Evolutionary conservation across 2,797 vertebrate species (phyloP).

Genomic region (Prionace glauca): DNA sequence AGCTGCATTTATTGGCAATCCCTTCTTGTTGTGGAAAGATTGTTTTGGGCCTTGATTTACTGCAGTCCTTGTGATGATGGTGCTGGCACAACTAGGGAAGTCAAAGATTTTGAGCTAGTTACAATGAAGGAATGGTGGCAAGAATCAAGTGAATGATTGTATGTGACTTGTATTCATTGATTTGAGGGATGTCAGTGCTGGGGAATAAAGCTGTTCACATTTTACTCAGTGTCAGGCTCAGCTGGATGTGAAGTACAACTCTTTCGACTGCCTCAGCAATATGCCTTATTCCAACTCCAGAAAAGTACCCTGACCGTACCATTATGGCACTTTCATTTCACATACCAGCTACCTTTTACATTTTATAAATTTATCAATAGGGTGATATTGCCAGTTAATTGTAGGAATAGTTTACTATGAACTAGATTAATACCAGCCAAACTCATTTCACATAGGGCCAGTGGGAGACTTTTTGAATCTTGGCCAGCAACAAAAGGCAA

Average conservation of each 20-base stretch:
- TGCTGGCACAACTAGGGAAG: neutral
- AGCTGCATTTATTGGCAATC: neutral
- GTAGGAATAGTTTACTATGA: neutral
- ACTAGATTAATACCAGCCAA: neutral
- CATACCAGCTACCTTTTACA: neutral
- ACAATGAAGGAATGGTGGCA: neutral
- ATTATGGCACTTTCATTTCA: neutral
- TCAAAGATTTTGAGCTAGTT: neutral
- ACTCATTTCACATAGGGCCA: neutral
- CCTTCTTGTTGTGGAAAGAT: neutral
- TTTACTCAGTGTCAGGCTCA: neutral
- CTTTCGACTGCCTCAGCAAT: neutral
- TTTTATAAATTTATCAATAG: neutral
- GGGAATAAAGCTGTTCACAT: neutral
- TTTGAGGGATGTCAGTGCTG: neutral
- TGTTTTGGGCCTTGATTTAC: neutral
- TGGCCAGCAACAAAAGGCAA: neutral
- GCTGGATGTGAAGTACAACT: neutral
- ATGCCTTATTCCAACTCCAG: neutral
- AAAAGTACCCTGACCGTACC: neutral
- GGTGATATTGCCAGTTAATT: neutral
- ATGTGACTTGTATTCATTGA: neutral
- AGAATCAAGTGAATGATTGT: neutral
- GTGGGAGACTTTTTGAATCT: neutral
- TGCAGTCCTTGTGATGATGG: neutral